Conservation (phyloP, 2,113 vertebrate genomes). For the Oceanodroma tethys region DNA sequence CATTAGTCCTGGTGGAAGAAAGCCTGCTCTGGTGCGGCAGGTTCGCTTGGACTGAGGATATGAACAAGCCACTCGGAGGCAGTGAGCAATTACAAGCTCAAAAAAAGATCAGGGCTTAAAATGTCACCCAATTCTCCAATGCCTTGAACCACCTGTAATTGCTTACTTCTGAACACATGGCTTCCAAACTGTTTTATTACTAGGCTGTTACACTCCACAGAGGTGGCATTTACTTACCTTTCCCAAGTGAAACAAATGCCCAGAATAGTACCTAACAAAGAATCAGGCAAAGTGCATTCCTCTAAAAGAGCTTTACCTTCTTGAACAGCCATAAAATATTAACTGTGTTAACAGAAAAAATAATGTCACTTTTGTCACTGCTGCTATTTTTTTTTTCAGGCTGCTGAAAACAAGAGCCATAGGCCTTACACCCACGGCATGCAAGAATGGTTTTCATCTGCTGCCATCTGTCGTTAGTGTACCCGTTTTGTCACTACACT, state of each 20-base stretch:
- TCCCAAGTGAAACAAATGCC: background rate
- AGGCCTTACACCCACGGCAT: background rate
- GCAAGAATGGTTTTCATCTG: background rate
- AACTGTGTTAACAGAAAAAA: background rate
- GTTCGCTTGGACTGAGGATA: background rate
- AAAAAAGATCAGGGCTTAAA: background rate
- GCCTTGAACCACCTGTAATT: background rate
- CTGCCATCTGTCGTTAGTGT: conserved; percentile 32
- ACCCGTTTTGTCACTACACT: background rate
- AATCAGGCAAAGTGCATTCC: background rate
- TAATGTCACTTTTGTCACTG: background rate
- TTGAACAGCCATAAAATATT: background rate
- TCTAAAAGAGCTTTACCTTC: background rate
- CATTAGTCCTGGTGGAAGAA: background rate
- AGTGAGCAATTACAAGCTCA: background rate
- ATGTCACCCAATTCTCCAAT: background rate
- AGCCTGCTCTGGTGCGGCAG: background rate
- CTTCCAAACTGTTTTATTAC: background rate
- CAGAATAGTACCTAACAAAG: background rate
- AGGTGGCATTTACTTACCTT: background rate
- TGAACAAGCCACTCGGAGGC: background rate
- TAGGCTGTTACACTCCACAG: background rate
- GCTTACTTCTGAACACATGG: background rate
- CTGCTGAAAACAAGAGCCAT: background rate
- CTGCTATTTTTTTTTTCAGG: background rate